Evolutionary conservation across 2,888 invertebrate genomes (phyloP).

Genomic region (Watsonalla binaria): DNA sequence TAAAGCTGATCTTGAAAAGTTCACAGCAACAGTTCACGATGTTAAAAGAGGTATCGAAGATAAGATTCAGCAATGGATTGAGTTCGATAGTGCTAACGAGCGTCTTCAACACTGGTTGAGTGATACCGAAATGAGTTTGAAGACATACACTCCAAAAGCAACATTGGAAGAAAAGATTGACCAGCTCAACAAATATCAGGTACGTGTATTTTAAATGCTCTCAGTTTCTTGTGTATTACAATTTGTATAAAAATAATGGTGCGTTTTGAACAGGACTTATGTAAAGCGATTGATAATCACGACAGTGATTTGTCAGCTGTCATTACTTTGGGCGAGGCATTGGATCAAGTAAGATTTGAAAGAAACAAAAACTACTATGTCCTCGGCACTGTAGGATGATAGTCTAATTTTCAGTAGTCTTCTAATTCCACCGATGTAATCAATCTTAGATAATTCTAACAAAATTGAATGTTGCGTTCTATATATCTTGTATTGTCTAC

Average conservation of each 20-base stretch:
- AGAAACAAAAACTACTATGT: conserved; percentile 31
- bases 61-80: conserved; percentile 92
- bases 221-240: conserved; percentile 3
- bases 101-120: conserved; percentile 89
- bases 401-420: conserved; percentile 71
- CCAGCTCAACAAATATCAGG: conserved; percentile 94
- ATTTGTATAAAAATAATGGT: conserved; percentile 26
- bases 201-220: conserved; percentile 46
- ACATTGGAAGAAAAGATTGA: conserved; percentile 94
- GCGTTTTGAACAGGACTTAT: conserved; percentile 83
- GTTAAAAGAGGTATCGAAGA: conserved; percentile 89
- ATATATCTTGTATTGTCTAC: conserved; percentile 9
- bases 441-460: conserved; percentile 38
- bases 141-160: conserved; percentile 90
- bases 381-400: conserved; percentile 57
- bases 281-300: conserved; percentile 85
- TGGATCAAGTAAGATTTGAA: conserved; percentile 88
- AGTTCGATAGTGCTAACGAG: conserved; percentile 92
- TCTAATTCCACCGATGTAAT: conserved; percentile 55
- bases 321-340: conserved; percentile 85
- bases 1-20: conserved; percentile 91
- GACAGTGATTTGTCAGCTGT: conserved; percentile 85
- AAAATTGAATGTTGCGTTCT: conserved; percentile 7
- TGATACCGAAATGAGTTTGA: conserved; percentile 91
- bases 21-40: conserved; percentile 86